These are phyloP conservation scores for Ctenochaetus hawaiiensis DNA, from an alignment of 2,797 vertebrate genomes.

Conservation along the genomic window DNA sequence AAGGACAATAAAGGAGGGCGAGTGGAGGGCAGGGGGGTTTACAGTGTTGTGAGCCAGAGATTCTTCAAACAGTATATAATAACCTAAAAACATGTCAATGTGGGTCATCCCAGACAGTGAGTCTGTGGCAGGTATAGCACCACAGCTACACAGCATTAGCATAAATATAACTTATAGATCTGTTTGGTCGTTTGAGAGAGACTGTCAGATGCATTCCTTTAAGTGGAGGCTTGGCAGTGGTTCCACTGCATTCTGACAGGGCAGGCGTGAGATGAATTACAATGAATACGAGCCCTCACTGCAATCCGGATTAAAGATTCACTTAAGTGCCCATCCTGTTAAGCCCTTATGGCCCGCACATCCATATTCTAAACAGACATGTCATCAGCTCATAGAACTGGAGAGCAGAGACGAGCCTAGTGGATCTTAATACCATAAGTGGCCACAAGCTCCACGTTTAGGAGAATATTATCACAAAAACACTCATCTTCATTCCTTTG, in stretches of 20 bases:
- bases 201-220: conserved; percentile 58
- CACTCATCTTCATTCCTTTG: neutral
- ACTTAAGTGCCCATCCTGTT: conserved; percentile 44
- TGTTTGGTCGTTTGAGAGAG: conserved; percentile 38
- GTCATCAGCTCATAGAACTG: conserved; percentile 18
- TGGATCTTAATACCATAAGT: neutral
- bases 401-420: neutral
- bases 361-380: conserved; percentile 42
- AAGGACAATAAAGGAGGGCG: conserved; percentile 48
- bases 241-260: conserved; percentile 67
- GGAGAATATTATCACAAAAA: neutral
- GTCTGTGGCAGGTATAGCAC: conserved; percentile 20
- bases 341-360: conserved; percentile 30
- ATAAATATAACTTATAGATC: conserved; percentile 53
- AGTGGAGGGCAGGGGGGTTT: conserved; percentile 42
- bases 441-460: neutral
- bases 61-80: conserved; percentile 31
- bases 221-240: conserved; percentile 66
- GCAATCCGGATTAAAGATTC: conserved; percentile 72
- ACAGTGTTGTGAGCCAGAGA: conserved; percentile 26
- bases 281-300: conserved; percentile 65
- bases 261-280: conserved; percentile 69
- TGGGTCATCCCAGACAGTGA: neutral
- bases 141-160: conserved; percentile 43
- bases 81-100: conserved; percentile 22